phyloP scores from a whole-genome alignment of 2,797 vertebrate species.

The Aldrovandia affinis region DNA sequence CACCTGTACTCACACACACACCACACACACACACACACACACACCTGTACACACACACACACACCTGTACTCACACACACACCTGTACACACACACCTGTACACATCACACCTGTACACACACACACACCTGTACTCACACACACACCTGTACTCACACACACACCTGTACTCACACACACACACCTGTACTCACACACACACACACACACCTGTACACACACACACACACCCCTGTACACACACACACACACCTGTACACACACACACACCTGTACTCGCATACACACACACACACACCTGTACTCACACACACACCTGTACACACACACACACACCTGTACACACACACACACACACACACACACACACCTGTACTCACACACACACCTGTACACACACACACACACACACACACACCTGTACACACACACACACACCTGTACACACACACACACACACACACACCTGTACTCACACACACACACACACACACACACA shows the following conservation, averaged over 20 bases:
- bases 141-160: background rate
- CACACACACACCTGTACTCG: no score
- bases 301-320: slow-evolving; percentile 2
- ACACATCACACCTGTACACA: background rate
- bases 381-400: slow-evolving; percentile 7
- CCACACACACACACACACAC: no score
- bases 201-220: background rate
- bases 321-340: background rate
- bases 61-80: no score
- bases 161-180: slow-evolving; percentile 1
- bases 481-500: background rate
- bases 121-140: background rate
- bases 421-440: no score
- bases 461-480: background rate
- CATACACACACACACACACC: background rate
- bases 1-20: no score
- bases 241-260: background rate
- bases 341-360: background rate
- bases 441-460: background rate
- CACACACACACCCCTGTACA: slow-evolving; percentile 1
- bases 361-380: background rate
- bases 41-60: no score
- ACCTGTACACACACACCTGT: no score
- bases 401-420: background rate
- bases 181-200: background rate